phyloP scores from a whole-genome alignment of 2,797 vertebrate species.

The Sarcophilus harrisii region DNA sequence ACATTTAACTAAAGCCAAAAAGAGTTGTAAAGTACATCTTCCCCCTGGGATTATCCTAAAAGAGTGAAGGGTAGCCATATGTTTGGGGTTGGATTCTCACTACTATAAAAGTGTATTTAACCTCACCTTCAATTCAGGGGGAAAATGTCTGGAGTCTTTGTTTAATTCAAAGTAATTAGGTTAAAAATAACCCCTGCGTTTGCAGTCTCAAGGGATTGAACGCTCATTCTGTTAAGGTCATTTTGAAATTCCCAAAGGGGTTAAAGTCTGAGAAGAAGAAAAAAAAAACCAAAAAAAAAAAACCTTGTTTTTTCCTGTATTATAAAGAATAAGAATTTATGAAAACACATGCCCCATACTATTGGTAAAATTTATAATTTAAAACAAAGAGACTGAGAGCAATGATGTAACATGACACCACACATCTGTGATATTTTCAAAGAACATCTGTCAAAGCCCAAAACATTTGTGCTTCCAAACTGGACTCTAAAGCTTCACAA shows the following conservation, averaged over 20 bases:
- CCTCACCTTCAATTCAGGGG: conserved; percentile 47
- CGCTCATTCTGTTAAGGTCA: conserved; percentile 12
- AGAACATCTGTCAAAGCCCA: conserved; percentile 63
- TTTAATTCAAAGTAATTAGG: conserved; percentile 49
- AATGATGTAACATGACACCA: conserved; percentile 60
- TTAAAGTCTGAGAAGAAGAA: neutral
- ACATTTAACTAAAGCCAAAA: conserved; percentile 20
- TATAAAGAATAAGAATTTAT: conserved; percentile 45
- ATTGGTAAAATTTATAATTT: conserved; percentile 43
- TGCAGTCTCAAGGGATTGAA: conserved; percentile 14
- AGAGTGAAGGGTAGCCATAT: neutral
- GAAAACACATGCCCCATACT: conserved; percentile 52
- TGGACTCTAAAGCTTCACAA: conserved; percentile 59
- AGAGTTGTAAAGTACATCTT: rapidly evolving
- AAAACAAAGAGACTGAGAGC: conserved; percentile 60
- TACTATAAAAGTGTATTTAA: conserved; percentile 44
- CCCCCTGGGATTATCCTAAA: conserved; percentile 45
- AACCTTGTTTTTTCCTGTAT: conserved; percentile 20
- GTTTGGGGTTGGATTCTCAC: conserved; percentile 24
- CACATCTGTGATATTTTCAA: conserved; percentile 73
- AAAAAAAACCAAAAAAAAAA: neutral
- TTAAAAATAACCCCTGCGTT: neutral
- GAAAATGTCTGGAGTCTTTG: conserved; percentile 53
- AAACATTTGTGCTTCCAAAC: conserved; percentile 52
- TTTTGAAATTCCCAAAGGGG: conserved; percentile 42